These are phyloP conservation scores for Pampus argenteus DNA, from an alignment of 2,797 vertebrate genomes.

Conservation along the genomic window DNA sequence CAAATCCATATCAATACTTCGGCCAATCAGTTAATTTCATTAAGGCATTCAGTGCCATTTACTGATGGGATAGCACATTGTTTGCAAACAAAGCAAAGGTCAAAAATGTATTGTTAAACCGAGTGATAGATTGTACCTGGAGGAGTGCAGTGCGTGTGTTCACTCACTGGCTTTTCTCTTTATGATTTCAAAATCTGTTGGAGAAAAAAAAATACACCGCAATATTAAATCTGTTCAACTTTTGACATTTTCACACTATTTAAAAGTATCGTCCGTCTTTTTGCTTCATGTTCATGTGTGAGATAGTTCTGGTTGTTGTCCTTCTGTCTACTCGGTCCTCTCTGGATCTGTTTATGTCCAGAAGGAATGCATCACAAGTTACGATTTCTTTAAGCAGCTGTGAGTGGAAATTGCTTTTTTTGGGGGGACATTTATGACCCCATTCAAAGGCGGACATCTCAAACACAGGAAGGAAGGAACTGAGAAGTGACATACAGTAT, in stretches of 20 bases:
- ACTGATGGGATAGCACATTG: conserved; percentile 73
- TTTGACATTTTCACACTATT: conserved; percentile 53
- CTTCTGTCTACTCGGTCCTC: conserved; percentile 42
- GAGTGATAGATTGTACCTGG: conserved; percentile 43
- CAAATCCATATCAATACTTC: conserved; percentile 78
- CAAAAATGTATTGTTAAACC: conserved; percentile 70
- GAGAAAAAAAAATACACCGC: conserved; percentile 46
- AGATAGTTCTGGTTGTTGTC: conserved; percentile 50
- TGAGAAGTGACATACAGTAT: conserved; percentile 82
- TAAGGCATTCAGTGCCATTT: conserved; percentile 78
- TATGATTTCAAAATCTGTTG: conserved; percentile 42
- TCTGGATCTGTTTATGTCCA: conserved; percentile 70
- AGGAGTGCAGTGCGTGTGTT: conserved; percentile 25
- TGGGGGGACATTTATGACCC: conserved; percentile 83
- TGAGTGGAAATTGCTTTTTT: conserved; percentile 83
- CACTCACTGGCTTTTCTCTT: conserved; percentile 16
- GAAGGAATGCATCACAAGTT: conserved; percentile 70
- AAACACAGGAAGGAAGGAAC: conserved; percentile 90
- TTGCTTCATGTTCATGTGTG: conserved; percentile 2
- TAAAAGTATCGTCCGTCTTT: conserved; percentile 20
- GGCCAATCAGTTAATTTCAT: conserved; percentile 85
- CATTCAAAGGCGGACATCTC: conserved; percentile 84
- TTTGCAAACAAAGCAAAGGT: conserved; percentile 82
- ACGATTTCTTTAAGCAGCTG: conserved; percentile 84
- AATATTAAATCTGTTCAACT: conserved; percentile 36